A percentile compares a stretch with the other conserved stretches of the same genome.
phyloP scores from a whole-genome alignment of 2,888 invertebrate genomes.

The Nyleta sp. region DNA sequence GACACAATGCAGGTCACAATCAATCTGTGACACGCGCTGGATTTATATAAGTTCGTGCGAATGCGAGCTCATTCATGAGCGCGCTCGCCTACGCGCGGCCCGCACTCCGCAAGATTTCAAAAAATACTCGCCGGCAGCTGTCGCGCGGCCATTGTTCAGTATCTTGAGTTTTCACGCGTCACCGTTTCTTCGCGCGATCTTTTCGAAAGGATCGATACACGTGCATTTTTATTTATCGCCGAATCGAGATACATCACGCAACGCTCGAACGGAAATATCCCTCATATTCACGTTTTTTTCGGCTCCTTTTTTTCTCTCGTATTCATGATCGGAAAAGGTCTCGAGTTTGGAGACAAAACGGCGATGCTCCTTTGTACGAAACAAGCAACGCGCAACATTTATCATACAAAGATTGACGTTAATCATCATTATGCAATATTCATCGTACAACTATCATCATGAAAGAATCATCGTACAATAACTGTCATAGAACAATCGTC shows the following conservation, averaged over 20 bases:
- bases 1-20: constrained; percentile 62
- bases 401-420: too few relatives aligned
- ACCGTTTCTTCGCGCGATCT: constrained; percentile 62
- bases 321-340: constrained; percentile 3
- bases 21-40: constrained; percentile 66
- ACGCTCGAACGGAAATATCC: constrained; percentile 45
- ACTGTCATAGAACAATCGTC: too few relatives aligned
- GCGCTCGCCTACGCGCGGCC: constrained; percentile 59
- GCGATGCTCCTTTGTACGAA: too few relatives aligned
- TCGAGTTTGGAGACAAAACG: not conserved
- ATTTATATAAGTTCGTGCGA: constrained; percentile 57
- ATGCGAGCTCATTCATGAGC: constrained; percentile 54
- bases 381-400: too few relatives aligned
- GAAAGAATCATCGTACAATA: too few relatives aligned
- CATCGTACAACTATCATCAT: too few relatives aligned
- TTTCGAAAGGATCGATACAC: constrained; percentile 60
- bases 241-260: constrained; percentile 59
- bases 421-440: too few relatives aligned
- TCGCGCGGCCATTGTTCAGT: constrained; percentile 56
- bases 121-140: constrained; percentile 61
- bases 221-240: constrained; percentile 60
- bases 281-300: constrained; percentile 24
- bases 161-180: constrained; percentile 64
- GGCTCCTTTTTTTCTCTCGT: constrained; percentile 23
- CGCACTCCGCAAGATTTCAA: constrained; percentile 50